Conservation (phyloP, 1,140 invertebrate species). For the Trachymyrmex cornetzi region DNA sequence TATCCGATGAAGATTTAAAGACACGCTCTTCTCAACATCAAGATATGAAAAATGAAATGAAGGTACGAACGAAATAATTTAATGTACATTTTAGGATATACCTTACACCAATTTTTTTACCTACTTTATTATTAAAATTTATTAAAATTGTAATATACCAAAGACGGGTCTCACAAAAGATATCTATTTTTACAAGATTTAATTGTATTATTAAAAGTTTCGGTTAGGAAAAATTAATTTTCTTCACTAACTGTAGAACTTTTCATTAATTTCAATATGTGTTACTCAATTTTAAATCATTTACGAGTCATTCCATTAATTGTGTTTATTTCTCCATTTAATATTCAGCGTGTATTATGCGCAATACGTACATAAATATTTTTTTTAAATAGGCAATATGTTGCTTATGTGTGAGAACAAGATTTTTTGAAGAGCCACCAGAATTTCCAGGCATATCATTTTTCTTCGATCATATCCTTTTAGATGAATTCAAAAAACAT, state of each 20-base stretch:
- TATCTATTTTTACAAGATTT: neutral
- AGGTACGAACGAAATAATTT: no score
- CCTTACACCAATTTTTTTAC: neutral
- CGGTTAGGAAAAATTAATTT: no score
- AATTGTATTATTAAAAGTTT: neutral
- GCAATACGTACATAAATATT: neutral
- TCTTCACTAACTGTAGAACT: no score
- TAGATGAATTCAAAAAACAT: conserved; percentile 96
- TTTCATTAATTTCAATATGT: no score
- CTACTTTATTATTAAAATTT: neutral
- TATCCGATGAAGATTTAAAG: conserved; percentile 87
- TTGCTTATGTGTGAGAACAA: conserved; percentile 90
- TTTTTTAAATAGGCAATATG: conserved; percentile 89
- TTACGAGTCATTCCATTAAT: neutral
- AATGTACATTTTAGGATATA: no score
- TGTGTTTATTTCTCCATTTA: neutral
- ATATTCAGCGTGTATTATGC: neutral
- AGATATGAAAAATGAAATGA: neutral
- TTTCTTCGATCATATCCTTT: conserved; percentile 98
- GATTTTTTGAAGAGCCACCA: conserved; percentile 91
- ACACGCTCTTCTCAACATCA: conserved; percentile 48
- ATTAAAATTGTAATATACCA: neutral
- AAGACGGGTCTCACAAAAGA: neutral
- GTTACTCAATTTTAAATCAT: neutral
- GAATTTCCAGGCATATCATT: conserved; percentile 96